Evolutionary conservation across 2,888 invertebrate genomes (phyloP), one percentile per base, ranked within the genome.

Genomic region (Ormyrus pomaceus): DNA sequence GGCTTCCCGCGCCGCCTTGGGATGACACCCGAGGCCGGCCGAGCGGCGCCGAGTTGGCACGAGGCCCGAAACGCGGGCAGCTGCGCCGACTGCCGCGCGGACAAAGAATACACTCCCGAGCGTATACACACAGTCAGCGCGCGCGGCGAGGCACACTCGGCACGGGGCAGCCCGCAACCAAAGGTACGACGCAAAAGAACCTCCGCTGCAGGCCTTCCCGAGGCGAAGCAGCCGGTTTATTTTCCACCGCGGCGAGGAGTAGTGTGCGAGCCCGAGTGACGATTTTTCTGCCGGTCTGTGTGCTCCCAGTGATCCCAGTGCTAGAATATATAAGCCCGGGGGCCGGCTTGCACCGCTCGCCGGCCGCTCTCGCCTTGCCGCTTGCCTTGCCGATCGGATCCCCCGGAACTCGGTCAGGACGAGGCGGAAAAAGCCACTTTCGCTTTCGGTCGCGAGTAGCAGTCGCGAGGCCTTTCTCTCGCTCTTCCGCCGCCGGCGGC

Each of bases 161-260:
- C 90, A 90, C 90, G 89, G 89, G 87, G 86, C 88, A 88, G 88
- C 88, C 88, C 88, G 90, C 87, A 90, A 89, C 90, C 89, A 90
- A 90, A 90, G 90, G 90, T 90, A 89, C 86, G 85, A 83, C 83
- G 19, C 19, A 19, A 19, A 19, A 19, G 19, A 19, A 19, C 19
- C 19, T 19, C 19, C 19, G 19, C 19, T 19, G 19, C 19, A 19
- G 19, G 19, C 19, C 19, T 19, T 19, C 19, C 19, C 2, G 2
- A 19, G 2, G 19, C 13, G 13, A 0, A 13, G 13, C 19, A 19
- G 19, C 19, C 19, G 19, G 19, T 19, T 19, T 19, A 19, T 19
- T 19, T 19, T 19, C 19, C 19, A 19, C 19, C 19, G 19, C 19
- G 19, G 19, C 19, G 19, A 19, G 19, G 19, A 19, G 19, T 19